Percentiles rank a stretch among this genome's conserved stretches.
These are phyloP conservation scores for Vulpes vulpes DNA, from an alignment of 2,113 vertebrate genomes.

Conservation along the genomic window DNA sequence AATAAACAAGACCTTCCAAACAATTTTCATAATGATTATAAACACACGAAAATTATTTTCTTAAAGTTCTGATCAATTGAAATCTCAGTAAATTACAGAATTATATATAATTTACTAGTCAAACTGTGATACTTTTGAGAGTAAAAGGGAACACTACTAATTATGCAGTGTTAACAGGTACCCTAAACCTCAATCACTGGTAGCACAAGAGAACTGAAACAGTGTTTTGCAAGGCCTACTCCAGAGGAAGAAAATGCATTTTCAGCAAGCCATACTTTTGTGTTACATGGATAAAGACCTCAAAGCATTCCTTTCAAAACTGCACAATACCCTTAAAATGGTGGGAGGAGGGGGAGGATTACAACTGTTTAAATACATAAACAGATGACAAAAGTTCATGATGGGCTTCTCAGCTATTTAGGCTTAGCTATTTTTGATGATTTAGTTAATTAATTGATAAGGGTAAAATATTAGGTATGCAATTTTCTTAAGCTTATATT, in stretches of 20 bases:
- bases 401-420: background rate
- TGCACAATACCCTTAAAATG: conserved; percentile 13
- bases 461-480: background rate
- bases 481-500: conserved; percentile 33
- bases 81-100: conserved; percentile 34
- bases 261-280: background rate
- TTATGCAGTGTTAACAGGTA: background rate
- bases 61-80: background rate
- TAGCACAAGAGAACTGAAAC: background rate
- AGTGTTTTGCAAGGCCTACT: conserved; percentile 1
- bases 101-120: background rate
- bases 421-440: conserved; percentile 31
- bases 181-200: conserved; percentile 14
- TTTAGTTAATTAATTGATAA: background rate
- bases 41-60: conserved; percentile 15
- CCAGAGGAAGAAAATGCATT: conserved; percentile 45
- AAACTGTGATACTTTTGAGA: background rate
- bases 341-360: background rate
- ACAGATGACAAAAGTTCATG: background rate
- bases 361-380: conserved; percentile 29
- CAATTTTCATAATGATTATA: background rate
- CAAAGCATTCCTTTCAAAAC: conserved; percentile 41
- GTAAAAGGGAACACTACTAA: background rate
- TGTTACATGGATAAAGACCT: conserved; percentile 17
- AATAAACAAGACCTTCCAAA: conserved; percentile 24